Conservation (phyloP, 2,888 invertebrate genomes). For the Craniophora ligustri region DNA sequence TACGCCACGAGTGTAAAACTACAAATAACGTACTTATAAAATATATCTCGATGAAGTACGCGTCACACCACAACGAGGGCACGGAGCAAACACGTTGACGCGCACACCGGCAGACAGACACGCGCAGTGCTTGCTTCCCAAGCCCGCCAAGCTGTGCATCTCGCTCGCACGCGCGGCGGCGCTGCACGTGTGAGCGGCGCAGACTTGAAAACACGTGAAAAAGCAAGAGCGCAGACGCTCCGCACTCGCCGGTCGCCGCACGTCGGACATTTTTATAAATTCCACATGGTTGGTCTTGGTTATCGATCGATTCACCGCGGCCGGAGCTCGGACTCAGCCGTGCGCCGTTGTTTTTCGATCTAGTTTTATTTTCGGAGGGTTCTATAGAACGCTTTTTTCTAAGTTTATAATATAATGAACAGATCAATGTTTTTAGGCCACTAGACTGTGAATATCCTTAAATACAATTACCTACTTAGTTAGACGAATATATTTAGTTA, state of each 20-base stretch:
- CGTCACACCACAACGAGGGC: conserved; percentile 68
- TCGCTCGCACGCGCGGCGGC: conserved; percentile 59
- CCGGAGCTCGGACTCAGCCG: conserved; percentile 31
- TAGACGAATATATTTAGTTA: no score
- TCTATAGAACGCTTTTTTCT: background rate
- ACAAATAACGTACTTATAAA: conserved; percentile 10
- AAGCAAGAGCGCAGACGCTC: conserved; percentile 84
- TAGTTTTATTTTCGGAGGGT: conserved; percentile 31
- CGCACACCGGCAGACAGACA: conserved; percentile 82
- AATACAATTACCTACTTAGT: no score
- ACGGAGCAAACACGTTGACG: conserved; percentile 72
- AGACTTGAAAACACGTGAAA: conserved; percentile 68
- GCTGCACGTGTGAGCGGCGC: conserved; percentile 53
- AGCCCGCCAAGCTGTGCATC: conserved; percentile 67
- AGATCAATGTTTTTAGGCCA: no score
- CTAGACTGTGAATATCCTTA: no score
- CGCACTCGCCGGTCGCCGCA: conserved; percentile 48
- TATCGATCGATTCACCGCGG: conserved; percentile 73
- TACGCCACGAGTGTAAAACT: background rate
- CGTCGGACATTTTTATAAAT: conserved; percentile 64
- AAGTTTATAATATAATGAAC: no score
- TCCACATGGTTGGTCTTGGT: conserved; percentile 64
- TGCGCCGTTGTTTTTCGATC: conserved; percentile 24
- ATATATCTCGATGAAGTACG: conserved; percentile 49
- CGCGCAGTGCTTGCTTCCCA: conserved; percentile 79